Evolutionary conservation across 2,888 invertebrate genomes (phyloP), one percentile per base, ranked within the genome.

Genomic region (Alloscopus bannaensis): DNA sequence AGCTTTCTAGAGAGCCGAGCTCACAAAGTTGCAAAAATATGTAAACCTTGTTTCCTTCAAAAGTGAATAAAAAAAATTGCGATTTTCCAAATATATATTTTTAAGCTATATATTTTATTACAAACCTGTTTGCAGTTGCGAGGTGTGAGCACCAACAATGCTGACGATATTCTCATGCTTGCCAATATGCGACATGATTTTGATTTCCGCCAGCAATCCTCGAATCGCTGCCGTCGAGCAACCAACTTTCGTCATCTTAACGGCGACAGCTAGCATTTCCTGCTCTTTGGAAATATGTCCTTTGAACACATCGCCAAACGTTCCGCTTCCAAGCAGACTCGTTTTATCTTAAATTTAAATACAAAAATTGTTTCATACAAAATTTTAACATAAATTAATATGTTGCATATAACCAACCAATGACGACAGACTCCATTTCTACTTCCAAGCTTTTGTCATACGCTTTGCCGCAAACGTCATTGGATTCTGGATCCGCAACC

Each of bases 91-190:
- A n/a, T n/a, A n/a, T n/a, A n/a, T n/a, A n/a, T n/a, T n/a, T n/a
- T n/a, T n/a, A n/a, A n/a, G n/a, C 6, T 36, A 36, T 36, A n/a
- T 36, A 36, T 36, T 36, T 8, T 36, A 36, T 36, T 36, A 13
- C 24, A 28, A 18, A 59, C 59, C 59, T 36, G n/a, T n/a, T 18
- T 31, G 29, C 3, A 59, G 8, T 20, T 59, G 31, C 18, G 18
- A 1, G 1, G 59, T 59, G 31, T 59, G 36, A 29, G 59, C 31
- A 3, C 59, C 59, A 13, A 29, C n/a, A 59, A 59, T 29, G 29
- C n/a, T 29, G 1, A 31, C 59, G n/a, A 59, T 31, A 24, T 59
- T 31, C 24, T 6, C 16, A 26, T 59, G 59, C 4, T 36, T 31
- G 29, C 59, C 59, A 18, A 59, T 36, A 13, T 29, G 36, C 6